Conservation (phyloP, 2,888 invertebrate genomes). For the Pyrochroa serraticornis region DNA sequence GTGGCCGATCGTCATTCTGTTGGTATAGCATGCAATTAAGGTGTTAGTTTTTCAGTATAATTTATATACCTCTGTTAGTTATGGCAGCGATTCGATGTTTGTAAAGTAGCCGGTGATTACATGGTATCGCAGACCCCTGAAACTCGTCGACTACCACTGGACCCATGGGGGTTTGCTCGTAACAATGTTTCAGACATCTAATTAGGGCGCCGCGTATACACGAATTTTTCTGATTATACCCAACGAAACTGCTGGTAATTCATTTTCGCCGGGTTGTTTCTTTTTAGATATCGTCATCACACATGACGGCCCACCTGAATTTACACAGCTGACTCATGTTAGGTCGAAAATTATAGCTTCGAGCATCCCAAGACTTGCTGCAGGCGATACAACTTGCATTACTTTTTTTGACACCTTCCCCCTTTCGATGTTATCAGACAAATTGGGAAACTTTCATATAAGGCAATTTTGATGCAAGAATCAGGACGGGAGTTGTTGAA, state of each 20-base stretch:
- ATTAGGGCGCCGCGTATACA: neutral
- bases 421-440: too few relatives aligned
- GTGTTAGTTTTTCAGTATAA: constrained; percentile 42
- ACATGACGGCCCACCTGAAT: neutral
- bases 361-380: too few relatives aligned
- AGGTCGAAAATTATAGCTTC: too few relatives aligned
- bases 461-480: too few relatives aligned
- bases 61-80: constrained; percentile 38
- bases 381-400: too few relatives aligned
- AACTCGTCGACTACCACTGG: neutral
- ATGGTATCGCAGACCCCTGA: constrained; percentile 28
- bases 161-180: neutral
- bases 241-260: too few relatives aligned
- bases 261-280: too few relatives aligned
- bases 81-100: constrained; percentile 37
- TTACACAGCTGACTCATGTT: too few relatives aligned
- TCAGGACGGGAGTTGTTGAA: too few relatives aligned
- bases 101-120: constrained; percentile 40
- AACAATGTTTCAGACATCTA: constrained; percentile 7
- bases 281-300: constrained; percentile 5
- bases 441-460: too few relatives aligned
- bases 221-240: too few relatives aligned
- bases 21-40: constrained; percentile 31
- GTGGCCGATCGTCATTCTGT: constrained; percentile 15
- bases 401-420: too few relatives aligned